Conservation (phyloP, 1,140 invertebrate genomes). For the Alviniconcha marisindica region DNA sequence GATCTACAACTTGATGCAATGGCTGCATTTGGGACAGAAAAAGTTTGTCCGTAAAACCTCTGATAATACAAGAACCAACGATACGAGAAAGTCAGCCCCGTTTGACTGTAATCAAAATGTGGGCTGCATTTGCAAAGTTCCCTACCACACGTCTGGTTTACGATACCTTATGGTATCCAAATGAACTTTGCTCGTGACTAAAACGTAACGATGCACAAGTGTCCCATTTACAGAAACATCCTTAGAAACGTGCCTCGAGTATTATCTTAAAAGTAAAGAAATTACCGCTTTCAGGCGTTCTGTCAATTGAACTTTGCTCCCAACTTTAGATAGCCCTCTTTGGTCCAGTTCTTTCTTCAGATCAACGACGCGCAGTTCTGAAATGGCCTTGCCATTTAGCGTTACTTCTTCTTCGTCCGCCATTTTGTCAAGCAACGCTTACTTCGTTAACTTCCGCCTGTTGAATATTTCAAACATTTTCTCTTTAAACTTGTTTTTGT, state of each 20-base stretch:
- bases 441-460: conserved; percentile 42
- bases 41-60: too few species aligned
- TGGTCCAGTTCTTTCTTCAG: conserved; percentile 76
- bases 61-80: too few species aligned
- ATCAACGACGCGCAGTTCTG: conserved; percentile 74
- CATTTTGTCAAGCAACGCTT: conserved; percentile 67
- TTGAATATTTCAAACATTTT: too few species aligned
- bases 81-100: too few species aligned
- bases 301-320: conserved; percentile 73
- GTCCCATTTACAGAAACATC: background rate
- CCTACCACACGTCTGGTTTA: too few species aligned
- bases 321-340: conserved; percentile 74
- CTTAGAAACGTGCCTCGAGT: background rate
- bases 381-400: conserved; percentile 68
- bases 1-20: too few species aligned
- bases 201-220: background rate
- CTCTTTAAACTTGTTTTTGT: too few species aligned
- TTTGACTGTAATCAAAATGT: too few species aligned
- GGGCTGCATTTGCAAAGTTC: too few species aligned
- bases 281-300: conserved; percentile 74
- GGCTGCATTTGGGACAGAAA: too few species aligned
- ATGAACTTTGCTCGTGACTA: conserved; percentile 27
- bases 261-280: conserved; percentile 24
- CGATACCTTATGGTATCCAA: background rate
- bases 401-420: conserved; percentile 72